Percentiles rank a stretch among this genome's conserved stretches.
These are phyloP conservation scores for Erythrocercus mccallii DNA, from an alignment of 2,113 vertebrate genomes.

Conservation along the genomic window DNA sequence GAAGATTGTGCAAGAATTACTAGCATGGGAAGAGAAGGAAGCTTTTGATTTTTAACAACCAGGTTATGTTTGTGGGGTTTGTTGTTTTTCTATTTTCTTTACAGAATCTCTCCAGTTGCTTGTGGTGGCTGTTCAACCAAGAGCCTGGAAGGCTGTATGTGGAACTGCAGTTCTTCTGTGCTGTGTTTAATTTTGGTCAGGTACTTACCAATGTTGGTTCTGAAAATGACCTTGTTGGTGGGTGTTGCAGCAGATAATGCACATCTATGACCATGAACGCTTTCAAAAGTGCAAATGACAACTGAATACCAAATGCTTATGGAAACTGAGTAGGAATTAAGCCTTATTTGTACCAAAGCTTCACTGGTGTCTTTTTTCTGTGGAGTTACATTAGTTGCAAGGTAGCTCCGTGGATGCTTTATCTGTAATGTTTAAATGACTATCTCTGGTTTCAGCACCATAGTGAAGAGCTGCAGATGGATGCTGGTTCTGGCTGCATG, in stretches of 20 bases:
- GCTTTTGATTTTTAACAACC: background rate
- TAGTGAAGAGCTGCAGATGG: background rate
- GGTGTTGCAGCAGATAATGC: background rate
- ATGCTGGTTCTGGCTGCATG: background rate
- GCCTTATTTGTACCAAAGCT: background rate
- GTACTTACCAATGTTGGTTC: constrained; percentile 66
- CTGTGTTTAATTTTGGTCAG: constrained; percentile 93
- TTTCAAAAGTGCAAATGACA: background rate
- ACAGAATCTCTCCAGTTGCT: constrained; percentile 91
- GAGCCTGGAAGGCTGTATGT: constrained; percentile 88
- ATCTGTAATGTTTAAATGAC: background rate
- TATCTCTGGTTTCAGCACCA: background rate
- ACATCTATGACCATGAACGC: background rate
- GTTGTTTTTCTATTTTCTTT: background rate
- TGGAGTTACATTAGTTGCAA: background rate
- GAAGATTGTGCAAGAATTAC: background rate
- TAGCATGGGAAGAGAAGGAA: background rate
- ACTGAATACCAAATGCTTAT: background rate
- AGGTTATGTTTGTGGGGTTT: background rate
- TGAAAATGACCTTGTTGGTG: background rate
- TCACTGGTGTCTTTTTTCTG: background rate
- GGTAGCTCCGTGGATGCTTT: background rate
- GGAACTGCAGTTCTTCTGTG: constrained; percentile 96
- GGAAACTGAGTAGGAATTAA: background rate
- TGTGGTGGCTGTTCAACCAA: constrained; percentile 91